Evolutionary conservation across 2,888 invertebrate species (phyloP).

Genomic region (Marronus borbonicus): DNA sequence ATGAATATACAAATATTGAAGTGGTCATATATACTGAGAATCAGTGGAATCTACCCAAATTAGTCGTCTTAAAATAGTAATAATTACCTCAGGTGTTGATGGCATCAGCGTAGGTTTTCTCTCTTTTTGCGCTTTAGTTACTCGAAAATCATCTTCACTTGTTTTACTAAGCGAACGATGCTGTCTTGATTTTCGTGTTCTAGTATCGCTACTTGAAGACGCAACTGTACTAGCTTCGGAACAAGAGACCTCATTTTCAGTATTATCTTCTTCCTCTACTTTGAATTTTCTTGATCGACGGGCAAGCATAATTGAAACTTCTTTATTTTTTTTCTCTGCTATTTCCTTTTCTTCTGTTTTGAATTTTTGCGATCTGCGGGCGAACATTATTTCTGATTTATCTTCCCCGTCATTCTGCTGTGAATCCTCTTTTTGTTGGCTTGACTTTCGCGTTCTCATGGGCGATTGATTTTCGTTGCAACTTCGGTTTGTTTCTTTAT

Average conservation of each 20-base stretch:
- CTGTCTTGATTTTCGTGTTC: slow-evolving; percentile 2
- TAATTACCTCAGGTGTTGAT: slow-evolving; percentile 40
- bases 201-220: neutral
- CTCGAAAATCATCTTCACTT: slow-evolving; percentile 48
- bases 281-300: neutral
- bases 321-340: too few species aligned
- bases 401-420: neutral
- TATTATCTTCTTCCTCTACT: neutral
- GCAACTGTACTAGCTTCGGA: neutral
- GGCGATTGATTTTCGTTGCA: neutral
- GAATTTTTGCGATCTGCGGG: neutral
- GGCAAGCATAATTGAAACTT: neutral
- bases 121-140: neutral
- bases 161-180: slow-evolving; percentile 18
- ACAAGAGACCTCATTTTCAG: neutral
- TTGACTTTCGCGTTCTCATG: neutral
- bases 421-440: neutral
- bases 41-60: too few species aligned
- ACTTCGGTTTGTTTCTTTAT: neutral
- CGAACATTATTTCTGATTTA: neutral
- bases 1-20: too few species aligned
- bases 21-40: too few species aligned
- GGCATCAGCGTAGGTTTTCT: slow-evolving; percentile 5
- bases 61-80: neutral
- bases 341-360: neutral